phyloP scores from a whole-genome alignment of 2,113 vertebrate species.

The Lynx canadensis region DNA sequence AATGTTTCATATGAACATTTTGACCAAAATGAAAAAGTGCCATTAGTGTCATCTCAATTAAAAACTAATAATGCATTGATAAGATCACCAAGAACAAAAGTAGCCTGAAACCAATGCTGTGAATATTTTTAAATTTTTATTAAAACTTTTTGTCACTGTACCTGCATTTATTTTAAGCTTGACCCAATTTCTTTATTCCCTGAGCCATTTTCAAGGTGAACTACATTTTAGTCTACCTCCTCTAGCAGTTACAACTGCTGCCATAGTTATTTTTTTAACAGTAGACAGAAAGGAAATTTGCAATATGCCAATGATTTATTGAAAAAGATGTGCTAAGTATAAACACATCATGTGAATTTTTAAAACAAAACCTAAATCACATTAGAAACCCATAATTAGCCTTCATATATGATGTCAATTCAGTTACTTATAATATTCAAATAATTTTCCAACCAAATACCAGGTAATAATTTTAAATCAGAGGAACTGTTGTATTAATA shows the following conservation, averaged over 20 bases:
- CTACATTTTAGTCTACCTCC: slow-evolving; percentile 70
- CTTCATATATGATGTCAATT: slow-evolving; percentile 52
- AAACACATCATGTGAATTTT: slow-evolving; percentile 61
- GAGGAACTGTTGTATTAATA: slow-evolving; percentile 79
- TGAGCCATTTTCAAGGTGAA: slow-evolving; percentile 74
- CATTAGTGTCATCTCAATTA: slow-evolving; percentile 31
- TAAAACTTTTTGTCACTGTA: slow-evolving; percentile 65
- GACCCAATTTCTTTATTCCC: slow-evolving; percentile 77
- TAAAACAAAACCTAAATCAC: slow-evolving; percentile 67
- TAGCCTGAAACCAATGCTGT: slow-evolving; percentile 56
- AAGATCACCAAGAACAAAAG: slow-evolving; percentile 60
- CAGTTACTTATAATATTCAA: slow-evolving; percentile 71
- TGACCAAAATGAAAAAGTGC: slow-evolving; percentile 22
- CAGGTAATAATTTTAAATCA: slow-evolving; percentile 80
- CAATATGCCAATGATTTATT: slow-evolving; percentile 57
- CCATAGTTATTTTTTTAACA: slow-evolving; percentile 37
- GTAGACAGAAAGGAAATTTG: slow-evolving; percentile 66
- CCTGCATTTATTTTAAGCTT: slow-evolving; percentile 77
- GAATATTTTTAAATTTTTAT: slow-evolving; percentile 73
- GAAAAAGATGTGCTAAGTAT: slow-evolving; percentile 27
- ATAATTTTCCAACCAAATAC: slow-evolving; percentile 78
- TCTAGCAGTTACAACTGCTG: slow-evolving; percentile 27
- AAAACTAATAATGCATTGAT: slow-evolving; percentile 29
- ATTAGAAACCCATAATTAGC: slow-evolving; percentile 74
- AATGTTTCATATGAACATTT: slow-evolving; percentile 39